phyloP scores from a whole-genome alignment of 2,888 invertebrate species.

The Amphipyra tragopoginis region DNA sequence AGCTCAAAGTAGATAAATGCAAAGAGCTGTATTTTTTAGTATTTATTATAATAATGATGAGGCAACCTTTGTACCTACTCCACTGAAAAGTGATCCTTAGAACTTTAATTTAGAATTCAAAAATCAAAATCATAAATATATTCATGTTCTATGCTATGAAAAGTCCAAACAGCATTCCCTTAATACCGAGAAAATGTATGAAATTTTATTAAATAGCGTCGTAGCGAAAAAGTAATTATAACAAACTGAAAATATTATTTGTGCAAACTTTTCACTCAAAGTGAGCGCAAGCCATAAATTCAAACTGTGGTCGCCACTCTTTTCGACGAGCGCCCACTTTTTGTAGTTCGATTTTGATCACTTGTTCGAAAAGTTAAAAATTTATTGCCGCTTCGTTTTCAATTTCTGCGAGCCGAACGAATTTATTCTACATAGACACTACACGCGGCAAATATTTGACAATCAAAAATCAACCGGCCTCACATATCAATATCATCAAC shows the following conservation, averaged over 20 bases:
- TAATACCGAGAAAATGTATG: no score
- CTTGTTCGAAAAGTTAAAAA: conserved; percentile 86
- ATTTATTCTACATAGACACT: conserved; percentile 61
- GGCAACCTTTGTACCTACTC: no score
- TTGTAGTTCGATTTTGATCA: conserved; percentile 86
- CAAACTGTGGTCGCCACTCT: conserved; percentile 82
- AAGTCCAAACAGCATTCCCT: conserved; percentile 31
- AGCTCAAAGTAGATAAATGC: no score
- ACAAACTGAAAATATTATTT: conserved; percentile 69
- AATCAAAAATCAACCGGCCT: conserved; percentile 61
- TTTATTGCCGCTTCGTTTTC: conserved; percentile 82
- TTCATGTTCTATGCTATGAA: background rate
- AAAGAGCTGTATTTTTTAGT: no score
- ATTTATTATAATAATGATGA: no score
- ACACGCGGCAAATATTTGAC: conserved; percentile 66
- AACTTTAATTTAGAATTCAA: no score
- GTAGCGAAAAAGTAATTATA: conserved; percentile 55
- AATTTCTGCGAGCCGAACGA: conserved; percentile 76
- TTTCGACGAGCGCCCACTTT: conserved; percentile 78
- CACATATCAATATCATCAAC: conserved; percentile 35
- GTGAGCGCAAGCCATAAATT: conserved; percentile 82
- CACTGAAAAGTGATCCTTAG: no score
- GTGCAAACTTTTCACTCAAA: conserved; percentile 74
- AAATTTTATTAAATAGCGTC: conserved; percentile 41
- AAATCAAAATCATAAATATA: no score